Conservation (phyloP, 2,797 vertebrate genomes). For the Bryconaethiops microstoma region DNA sequence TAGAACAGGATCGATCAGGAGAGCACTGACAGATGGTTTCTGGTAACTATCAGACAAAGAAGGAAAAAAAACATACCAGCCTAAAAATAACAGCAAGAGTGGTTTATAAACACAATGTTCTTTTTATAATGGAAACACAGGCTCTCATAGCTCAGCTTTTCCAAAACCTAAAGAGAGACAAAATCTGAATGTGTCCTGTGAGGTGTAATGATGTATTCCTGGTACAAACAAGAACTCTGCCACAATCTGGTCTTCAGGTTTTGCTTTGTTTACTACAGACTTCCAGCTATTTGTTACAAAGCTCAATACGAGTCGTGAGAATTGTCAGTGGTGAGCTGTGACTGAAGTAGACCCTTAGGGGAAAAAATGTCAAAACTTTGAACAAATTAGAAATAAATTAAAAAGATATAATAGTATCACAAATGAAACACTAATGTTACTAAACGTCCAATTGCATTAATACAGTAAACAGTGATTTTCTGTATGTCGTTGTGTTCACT, state of each 20-base stretch:
- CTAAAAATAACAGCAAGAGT: slow-evolving; percentile 11
- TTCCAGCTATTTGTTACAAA: too few relatives aligned
- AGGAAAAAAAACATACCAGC: not conserved
- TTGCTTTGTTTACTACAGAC: not conserved
- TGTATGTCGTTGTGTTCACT: too few relatives aligned
- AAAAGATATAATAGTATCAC: too few relatives aligned
- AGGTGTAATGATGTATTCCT: not conserved
- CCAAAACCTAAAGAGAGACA: not conserved
- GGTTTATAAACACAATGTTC: not conserved
- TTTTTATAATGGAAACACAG: not conserved
- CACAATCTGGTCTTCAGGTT: not conserved
- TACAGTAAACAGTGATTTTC: too few relatives aligned
- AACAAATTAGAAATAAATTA: too few relatives aligned
- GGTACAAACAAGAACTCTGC: not conserved
- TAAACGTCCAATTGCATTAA: too few relatives aligned
- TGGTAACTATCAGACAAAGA: slow-evolving; percentile 5
- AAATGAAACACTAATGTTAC: too few relatives aligned
- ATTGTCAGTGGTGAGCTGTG: too few relatives aligned
- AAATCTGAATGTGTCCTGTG: not conserved
- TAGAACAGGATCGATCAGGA: slow-evolving; percentile 14
- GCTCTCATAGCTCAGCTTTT: not conserved
- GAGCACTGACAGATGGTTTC: slow-evolving; percentile 15
- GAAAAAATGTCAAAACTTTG: too few relatives aligned
- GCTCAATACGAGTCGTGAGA: too few relatives aligned
- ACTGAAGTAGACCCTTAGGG: too few relatives aligned